phyloP scores from a whole-genome alignment of 2,888 invertebrate species.

The Orchestes rusci region DNA sequence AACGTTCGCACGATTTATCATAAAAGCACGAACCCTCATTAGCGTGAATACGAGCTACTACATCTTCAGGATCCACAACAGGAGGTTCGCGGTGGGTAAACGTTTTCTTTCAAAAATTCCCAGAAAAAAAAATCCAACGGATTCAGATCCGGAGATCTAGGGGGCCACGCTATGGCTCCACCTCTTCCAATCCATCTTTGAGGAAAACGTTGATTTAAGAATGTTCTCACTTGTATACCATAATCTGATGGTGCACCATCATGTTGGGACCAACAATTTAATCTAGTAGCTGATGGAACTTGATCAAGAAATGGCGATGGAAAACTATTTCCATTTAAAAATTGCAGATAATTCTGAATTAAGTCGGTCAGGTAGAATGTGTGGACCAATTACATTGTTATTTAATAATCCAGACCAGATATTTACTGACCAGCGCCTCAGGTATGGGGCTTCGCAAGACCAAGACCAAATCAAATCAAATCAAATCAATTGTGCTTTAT shows the following conservation, averaged over 20 bases:
- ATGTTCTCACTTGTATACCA: no score
- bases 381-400: background rate
- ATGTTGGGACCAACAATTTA: background rate
- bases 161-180: no score
- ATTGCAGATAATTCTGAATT: background rate
- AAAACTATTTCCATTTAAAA: background rate
- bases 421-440: background rate
- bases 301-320: background rate
- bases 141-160: no score
- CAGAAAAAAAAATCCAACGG: background rate
- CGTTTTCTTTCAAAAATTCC: background rate
- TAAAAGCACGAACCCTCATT: no score
- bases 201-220: no score
- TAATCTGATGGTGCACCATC: no score
- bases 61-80: background rate
- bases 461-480: no score
- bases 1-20: no score
- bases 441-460: no score
- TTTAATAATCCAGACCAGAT: background rate
- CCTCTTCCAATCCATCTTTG: no score
- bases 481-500: no score
- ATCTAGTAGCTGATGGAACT: background rate
- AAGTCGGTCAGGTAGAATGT: background rate
- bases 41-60: background rate
- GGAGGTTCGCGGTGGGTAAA: background rate